phyloP scores from a whole-genome alignment of 2,888 invertebrate species.

The Chaetogeoica ovagalla region DNA sequence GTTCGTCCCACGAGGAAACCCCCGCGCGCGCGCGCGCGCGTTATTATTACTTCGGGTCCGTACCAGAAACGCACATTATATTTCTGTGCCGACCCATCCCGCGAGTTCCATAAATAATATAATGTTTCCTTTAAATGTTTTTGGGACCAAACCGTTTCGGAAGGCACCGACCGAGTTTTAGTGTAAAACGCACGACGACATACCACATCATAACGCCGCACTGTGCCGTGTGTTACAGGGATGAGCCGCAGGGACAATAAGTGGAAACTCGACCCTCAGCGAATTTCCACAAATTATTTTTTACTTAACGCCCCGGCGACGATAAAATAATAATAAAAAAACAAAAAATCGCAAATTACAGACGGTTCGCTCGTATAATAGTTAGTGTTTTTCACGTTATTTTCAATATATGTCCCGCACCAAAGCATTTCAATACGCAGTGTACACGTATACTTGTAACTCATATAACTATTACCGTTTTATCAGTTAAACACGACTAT shows the following conservation, averaged over 20 bases:
- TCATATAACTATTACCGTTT: too few relatives aligned
- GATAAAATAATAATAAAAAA: too few relatives aligned
- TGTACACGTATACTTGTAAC: too few relatives aligned
- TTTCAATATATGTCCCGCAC: background rate
- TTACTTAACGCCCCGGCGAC: slow-evolving; percentile 12
- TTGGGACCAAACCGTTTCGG: slow-evolving; percentile 14
- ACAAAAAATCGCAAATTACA: slow-evolving; percentile 28
- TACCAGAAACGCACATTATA: slow-evolving; percentile 30
- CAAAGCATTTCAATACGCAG: background rate
- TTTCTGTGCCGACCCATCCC: slow-evolving; percentile 32
- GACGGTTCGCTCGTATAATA: slow-evolving; percentile 3
- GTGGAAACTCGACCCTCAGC: background rate
- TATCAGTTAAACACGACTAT: too few relatives aligned
- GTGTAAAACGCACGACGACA: background rate
- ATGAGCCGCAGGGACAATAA: too few relatives aligned
- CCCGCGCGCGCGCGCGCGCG: background rate
- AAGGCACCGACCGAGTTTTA: background rate
- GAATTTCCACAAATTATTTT: slow-evolving; percentile 27
- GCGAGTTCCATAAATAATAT: slow-evolving; percentile 37
- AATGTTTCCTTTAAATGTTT: slow-evolving; percentile 32
- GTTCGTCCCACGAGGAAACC: background rate
- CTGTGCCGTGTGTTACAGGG: background rate
- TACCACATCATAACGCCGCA: background rate
- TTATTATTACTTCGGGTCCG: background rate
- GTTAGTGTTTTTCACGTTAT: slow-evolving; percentile 9